A percentile compares a stretch with the other conserved stretches of the same genome.
phyloP scores from a whole-genome alignment of 2,797 vertebrate genomes.

The Siniperca scherzeri region DNA sequence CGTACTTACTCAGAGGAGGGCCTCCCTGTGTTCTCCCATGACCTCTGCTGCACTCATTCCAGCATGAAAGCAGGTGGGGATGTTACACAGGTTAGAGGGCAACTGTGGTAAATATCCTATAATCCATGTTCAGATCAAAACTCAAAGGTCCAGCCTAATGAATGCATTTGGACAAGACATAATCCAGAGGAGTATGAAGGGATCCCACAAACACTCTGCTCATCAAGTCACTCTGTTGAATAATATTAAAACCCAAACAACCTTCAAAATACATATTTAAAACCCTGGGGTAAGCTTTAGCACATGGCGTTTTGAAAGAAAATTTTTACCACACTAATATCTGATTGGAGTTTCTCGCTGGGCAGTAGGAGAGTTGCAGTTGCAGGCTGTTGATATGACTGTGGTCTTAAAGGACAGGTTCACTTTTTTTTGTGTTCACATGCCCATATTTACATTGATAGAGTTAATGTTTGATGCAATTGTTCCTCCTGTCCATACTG shows the following conservation, averaged over 20 bases:
- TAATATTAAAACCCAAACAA: constrained; percentile 73
- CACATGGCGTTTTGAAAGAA: constrained; percentile 46
- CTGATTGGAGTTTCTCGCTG: constrained; percentile 41
- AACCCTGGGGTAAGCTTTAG: constrained; percentile 52
- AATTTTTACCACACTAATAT: constrained; percentile 15
- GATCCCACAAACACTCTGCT: constrained; percentile 55
- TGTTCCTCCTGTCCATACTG: background rate
- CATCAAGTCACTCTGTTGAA: constrained; percentile 66
- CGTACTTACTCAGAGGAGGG: constrained; percentile 37
- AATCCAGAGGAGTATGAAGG: constrained; percentile 64
- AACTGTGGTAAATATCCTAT: constrained; percentile 69
- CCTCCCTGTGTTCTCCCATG: constrained; percentile 71
- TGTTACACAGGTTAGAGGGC: constrained; percentile 63
- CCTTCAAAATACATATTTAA: constrained; percentile 74
- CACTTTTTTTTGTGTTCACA: background rate
- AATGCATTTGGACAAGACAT: constrained; percentile 47
- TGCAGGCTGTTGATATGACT: constrained; percentile 6
- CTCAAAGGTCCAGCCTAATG: constrained; percentile 63
- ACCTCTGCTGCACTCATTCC: constrained; percentile 50
- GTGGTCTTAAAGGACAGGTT: background rate
- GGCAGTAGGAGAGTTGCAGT: constrained; percentile 16
- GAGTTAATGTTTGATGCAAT: background rate
- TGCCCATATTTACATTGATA: background rate
- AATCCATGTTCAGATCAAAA: constrained; percentile 72
- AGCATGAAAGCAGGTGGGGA: constrained; percentile 56